A percentile compares a stretch with the other conserved stretches of the same genome.
phyloP scores from a whole-genome alignment of 2,888 invertebrate species.

The Cyclophora albipunctata region DNA sequence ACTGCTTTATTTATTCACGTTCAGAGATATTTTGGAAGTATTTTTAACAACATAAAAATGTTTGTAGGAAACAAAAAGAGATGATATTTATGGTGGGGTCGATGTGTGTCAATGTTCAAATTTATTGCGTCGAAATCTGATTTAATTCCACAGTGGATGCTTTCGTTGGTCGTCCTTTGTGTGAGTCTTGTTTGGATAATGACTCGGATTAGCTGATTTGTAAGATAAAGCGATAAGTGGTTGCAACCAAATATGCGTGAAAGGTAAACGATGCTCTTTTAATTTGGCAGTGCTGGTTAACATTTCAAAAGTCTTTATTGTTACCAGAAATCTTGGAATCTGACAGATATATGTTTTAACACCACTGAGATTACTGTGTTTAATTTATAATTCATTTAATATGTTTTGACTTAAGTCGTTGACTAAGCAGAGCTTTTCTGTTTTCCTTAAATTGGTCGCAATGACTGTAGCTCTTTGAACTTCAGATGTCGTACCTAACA shows the following conservation, averaged over 20 bases:
- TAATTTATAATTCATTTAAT: no score
- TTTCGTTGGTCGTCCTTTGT: constrained; percentile 46
- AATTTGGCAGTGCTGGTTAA: no score
- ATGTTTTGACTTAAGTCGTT: no score
- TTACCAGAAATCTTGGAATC: constrained; percentile 16
- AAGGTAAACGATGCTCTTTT: constrained; percentile 17
- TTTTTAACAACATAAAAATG: constrained; percentile 71
- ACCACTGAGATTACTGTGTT: background rate
- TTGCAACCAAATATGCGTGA: constrained; percentile 19
- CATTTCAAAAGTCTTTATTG: constrained; percentile 9
- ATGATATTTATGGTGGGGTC: constrained; percentile 60
- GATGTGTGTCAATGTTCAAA: constrained; percentile 69
- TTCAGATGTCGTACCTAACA: no score
- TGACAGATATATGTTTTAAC: constrained; percentile 1
- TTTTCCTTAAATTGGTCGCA: no score
- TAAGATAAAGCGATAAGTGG: constrained; percentile 22
- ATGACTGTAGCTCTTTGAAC: no score
- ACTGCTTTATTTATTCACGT: constrained; percentile 65
- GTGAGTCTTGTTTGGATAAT: constrained; percentile 40
- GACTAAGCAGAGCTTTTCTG: no score
- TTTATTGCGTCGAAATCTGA: constrained; percentile 63
- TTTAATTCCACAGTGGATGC: constrained; percentile 42
- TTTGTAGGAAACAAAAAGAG: constrained; percentile 68
- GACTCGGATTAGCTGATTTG: constrained; percentile 33
- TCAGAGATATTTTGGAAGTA: constrained; percentile 71